Conservation (phyloP, 2,797 vertebrate species). For the Myotis daubentonii region DNA sequence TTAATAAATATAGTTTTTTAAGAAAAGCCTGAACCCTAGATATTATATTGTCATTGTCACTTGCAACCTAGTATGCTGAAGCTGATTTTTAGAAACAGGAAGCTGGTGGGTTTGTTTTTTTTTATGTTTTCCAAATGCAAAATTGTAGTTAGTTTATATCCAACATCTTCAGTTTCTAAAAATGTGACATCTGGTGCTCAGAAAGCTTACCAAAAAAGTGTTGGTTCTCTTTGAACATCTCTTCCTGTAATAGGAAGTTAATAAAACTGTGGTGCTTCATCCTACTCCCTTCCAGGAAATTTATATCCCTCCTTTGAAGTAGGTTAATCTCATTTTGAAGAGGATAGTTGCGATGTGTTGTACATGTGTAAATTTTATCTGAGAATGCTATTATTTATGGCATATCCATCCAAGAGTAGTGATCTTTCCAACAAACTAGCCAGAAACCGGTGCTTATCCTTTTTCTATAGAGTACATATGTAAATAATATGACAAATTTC, state of each 20-base stretch:
- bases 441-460: conserved; percentile 6
- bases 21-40: not conserved
- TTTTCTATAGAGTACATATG: not conserved
- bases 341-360: conserved; percentile 57
- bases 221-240: conserved; percentile 68
- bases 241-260: conserved; percentile 66
- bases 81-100: conserved; percentile 53
- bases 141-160: conserved; percentile 49
- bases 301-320: conserved; percentile 68
- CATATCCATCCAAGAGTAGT: not conserved
- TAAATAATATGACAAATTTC: conserved; percentile 4
- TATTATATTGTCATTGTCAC: not conserved
- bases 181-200: conserved; percentile 60
- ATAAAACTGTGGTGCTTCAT: conserved; percentile 60
- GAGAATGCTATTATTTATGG: not conserved
- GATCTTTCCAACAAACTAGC: conserved; percentile 31
- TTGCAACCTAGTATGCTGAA: conserved; percentile 6
- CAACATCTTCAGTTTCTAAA: conserved; percentile 29
- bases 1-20: conserved; percentile 12
- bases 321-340: conserved; percentile 52
- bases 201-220: conserved; percentile 49
- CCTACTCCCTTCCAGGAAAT: conserved; percentile 50
- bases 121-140: conserved; percentile 58
- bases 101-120: not conserved
- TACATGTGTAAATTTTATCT: conserved; percentile 51